A percentile compares a stretch with the other conserved stretches of the same genome.
Conservation (phyloP, 1,140 invertebrate species). For the Trichonephila inaurata region DNA sequence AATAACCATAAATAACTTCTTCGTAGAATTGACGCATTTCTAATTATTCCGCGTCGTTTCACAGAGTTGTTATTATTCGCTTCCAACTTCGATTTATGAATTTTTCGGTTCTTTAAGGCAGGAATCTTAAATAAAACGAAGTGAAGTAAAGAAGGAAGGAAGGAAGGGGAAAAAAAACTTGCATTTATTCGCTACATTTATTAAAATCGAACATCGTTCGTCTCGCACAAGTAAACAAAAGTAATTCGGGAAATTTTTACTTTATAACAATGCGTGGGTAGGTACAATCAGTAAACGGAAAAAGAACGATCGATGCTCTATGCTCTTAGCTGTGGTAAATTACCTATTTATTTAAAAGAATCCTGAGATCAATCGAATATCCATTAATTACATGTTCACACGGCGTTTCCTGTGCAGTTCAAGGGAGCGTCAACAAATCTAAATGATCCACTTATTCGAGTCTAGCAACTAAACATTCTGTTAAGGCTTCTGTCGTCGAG, state of each 20-base stretch:
- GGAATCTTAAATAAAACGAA: slow-evolving; percentile 40
- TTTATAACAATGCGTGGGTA: slow-evolving; percentile 46
- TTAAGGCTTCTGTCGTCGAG: too few species aligned
- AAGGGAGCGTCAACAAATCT: slow-evolving; percentile 32
- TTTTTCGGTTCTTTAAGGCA: slow-evolving; percentile 59
- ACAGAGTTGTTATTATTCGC: slow-evolving; percentile 47
- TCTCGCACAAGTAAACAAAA: slow-evolving; percentile 70
- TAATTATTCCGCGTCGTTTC: slow-evolving; percentile 72
- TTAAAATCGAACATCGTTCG: slow-evolving; percentile 71
- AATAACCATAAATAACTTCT: slow-evolving; percentile 65
- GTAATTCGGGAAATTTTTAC: slow-evolving; percentile 59
- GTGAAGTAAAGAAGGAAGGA: slow-evolving; percentile 14
- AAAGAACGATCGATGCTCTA: slow-evolving; percentile 62
- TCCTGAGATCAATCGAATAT: slow-evolving; percentile 67
- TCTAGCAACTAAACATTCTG: too few species aligned
- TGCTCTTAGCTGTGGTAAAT: slow-evolving; percentile 70
- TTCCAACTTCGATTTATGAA: slow-evolving; percentile 73
- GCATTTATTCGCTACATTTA: slow-evolving; percentile 74
- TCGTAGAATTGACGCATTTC: slow-evolving; percentile 66
- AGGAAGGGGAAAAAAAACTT: slow-evolving; percentile 16
- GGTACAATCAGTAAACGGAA: slow-evolving; percentile 38
- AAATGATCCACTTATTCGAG: neutral
- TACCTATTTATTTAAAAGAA: slow-evolving; percentile 75
- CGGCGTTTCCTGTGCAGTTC: slow-evolving; percentile 1
- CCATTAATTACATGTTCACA: slow-evolving; percentile 71